Base-by-base conservation (phyloP, 2,888 invertebrate species). In the Galerucella nymphaeae region DNA sequence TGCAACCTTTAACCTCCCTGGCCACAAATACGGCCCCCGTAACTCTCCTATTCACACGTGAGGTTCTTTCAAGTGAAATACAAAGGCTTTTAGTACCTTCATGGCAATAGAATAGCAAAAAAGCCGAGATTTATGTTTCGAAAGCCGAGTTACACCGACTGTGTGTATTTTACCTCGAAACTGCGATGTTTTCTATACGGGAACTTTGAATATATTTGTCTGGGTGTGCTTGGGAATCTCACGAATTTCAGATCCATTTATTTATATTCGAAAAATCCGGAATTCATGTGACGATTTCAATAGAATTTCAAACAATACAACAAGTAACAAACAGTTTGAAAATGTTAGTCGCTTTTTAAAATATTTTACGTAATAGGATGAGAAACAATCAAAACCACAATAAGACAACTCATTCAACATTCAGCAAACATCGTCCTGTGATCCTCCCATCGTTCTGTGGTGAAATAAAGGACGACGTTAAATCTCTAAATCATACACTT, bases 1-100 rank as follows among this genome's bases (percentile, higher is more conserved):
- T 71, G 69, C 71, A 76, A 79, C 76, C 79, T 75, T 45, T 76
- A 78, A 78, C 78, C 77, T 45, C 65, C 23, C 20, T 42, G 61
- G 48, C 65, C 62, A 69, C 69, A 69, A 69, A 72, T 74, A 72
- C 72, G 65, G 72, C 59, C 75, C 65, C 75, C 38, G 41, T 62
- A 42, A n/a, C 42, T 42, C 61, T 38, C 62, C 61, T 61, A 71
- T 66, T 66, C 71, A 70, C 70, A 66, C 71, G 72, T 73, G 72
- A 73, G 71, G 23, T 18, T 72, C 68, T 61, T 64, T 61, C 71
- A 69, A 57, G 57, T 42, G 58, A 58, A 58, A 66, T 58, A 66
- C 58, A 66, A 66, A 66, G 66, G 57, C 66, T 66, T 66, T 66
- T 70, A 70, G 70, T 55, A 55, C 55, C 62, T 58, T 57, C 57